Conservation (phyloP, 2,113 vertebrate genomes). For the Sialia sialis region DNA sequence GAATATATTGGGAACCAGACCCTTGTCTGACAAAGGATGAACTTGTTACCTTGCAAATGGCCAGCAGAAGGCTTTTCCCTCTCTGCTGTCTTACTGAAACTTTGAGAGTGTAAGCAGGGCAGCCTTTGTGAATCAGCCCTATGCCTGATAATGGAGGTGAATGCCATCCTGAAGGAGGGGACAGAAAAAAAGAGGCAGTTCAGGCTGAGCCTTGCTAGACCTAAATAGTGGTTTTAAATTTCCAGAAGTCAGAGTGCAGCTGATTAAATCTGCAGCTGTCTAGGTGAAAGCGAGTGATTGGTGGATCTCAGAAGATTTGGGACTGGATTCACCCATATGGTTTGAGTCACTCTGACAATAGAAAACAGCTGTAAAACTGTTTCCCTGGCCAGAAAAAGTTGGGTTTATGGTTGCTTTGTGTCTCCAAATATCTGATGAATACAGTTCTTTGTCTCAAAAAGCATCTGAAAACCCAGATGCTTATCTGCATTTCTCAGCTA, state of each 20-base stretch:
- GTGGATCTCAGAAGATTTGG: constrained; percentile 29
- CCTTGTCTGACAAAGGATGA: constrained; percentile 25
- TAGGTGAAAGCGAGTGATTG: constrained; percentile 15
- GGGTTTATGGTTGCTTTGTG: background rate
- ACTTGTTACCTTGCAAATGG: background rate
- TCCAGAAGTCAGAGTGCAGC: background rate
- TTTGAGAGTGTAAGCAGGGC: rapidly evolving
- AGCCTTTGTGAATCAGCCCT: background rate
- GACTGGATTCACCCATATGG: background rate
- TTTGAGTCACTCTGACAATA: constrained; percentile 9
- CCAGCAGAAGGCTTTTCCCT: background rate
- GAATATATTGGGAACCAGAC: background rate
- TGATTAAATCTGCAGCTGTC: constrained; percentile 12
- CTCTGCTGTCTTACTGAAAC: background rate
- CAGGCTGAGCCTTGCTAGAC: background rate
- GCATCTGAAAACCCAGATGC: background rate
- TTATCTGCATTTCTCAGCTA: constrained; percentile 30
- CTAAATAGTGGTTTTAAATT: background rate
- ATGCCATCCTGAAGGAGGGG: background rate
- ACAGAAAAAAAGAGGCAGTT: background rate
- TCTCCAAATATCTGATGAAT: constrained; percentile 11
- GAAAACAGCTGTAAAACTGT: constrained; percentile 35
- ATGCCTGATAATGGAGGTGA: background rate
- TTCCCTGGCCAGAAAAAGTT: background rate
- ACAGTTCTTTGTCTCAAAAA: background rate